Conservation (phyloP, 2,797 vertebrate species). For the Tapirus indicus region DNA sequence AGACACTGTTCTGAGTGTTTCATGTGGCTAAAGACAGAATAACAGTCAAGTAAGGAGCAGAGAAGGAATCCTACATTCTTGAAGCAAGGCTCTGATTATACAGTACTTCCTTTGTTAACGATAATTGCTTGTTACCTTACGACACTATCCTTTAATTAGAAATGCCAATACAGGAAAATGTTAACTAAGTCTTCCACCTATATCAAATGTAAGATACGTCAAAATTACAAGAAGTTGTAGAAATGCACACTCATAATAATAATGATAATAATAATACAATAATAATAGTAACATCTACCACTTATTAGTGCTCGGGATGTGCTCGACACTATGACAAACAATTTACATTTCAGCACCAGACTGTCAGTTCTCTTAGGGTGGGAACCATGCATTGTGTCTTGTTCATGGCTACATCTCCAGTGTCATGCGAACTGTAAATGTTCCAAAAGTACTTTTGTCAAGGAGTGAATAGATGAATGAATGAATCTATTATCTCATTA, state of each 20-base stretch:
- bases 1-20: conserved; percentile 66
- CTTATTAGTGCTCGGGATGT: conserved; percentile 62
- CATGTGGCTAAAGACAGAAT: conserved; percentile 73
- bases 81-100: conserved; percentile 79
- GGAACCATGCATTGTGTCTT: background rate
- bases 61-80: conserved; percentile 72
- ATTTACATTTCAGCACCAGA: conserved; percentile 53
- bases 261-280: conserved; percentile 67
- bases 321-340: conserved; percentile 65
- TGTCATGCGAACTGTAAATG: conserved; percentile 59
- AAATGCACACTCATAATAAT: conserved; percentile 72
- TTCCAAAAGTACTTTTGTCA: conserved; percentile 65
- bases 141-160: conserved; percentile 80
- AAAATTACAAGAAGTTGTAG: conserved; percentile 74
- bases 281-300: conserved; percentile 71
- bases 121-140: conserved; percentile 79
- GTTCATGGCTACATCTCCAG: background rate
- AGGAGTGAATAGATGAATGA: conserved; percentile 47
- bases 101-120: conserved; percentile 78
- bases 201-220: conserved; percentile 78
- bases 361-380: conserved; percentile 30
- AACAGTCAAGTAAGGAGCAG: conserved; percentile 74
- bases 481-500: conserved; percentile 38
- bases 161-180: conserved; percentile 78
- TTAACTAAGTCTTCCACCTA: conserved; percentile 70